Percentiles rank a stretch among this genome's conserved stretches.
Evolutionary conservation across 2,113 vertebrate species (phyloP).

Genomic region (Athene cunicularia): DNA sequence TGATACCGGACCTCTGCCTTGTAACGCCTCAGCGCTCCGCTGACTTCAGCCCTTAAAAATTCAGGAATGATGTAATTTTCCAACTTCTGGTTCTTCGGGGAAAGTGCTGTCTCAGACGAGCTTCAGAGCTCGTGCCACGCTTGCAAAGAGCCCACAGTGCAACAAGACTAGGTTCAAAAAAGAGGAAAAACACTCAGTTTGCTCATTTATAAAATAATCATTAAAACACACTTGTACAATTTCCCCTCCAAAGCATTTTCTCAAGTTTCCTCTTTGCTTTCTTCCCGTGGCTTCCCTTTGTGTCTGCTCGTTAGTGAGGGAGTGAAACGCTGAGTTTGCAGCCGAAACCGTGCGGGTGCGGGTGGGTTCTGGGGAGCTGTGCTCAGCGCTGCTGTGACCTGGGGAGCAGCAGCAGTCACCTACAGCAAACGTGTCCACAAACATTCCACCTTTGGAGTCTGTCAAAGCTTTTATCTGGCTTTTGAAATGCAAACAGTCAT

Average conservation of each 20-base stretch:
- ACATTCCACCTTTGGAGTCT: background rate
- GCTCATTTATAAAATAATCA: background rate
- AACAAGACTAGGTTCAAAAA: too few relatives aligned
- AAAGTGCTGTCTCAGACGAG: background rate
- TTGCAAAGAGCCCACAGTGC: fast-evolving
- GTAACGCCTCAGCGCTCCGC: background rate
- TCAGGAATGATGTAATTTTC: background rate
- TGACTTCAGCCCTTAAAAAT: background rate
- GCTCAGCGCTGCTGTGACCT: background rate
- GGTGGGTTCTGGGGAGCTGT: background rate
- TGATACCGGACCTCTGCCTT: fast-evolving
- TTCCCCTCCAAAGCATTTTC: background rate
- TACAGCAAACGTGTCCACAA: fast-evolving
- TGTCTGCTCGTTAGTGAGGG: background rate
- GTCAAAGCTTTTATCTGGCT: background rate
- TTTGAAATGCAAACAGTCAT: background rate
- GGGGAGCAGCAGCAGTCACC: background rate
- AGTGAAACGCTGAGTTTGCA: background rate
- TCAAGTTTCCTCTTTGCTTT: background rate
- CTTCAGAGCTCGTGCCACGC: background rate
- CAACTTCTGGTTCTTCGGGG: background rate
- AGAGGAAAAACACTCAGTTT: background rate
- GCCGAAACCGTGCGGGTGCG: fast-evolving
- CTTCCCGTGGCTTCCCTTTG: background rate
- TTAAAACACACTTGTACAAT: background rate